phyloP scores from a whole-genome alignment of 2,797 vertebrate genomes.

The Bryconaethiops microstoma region DNA sequence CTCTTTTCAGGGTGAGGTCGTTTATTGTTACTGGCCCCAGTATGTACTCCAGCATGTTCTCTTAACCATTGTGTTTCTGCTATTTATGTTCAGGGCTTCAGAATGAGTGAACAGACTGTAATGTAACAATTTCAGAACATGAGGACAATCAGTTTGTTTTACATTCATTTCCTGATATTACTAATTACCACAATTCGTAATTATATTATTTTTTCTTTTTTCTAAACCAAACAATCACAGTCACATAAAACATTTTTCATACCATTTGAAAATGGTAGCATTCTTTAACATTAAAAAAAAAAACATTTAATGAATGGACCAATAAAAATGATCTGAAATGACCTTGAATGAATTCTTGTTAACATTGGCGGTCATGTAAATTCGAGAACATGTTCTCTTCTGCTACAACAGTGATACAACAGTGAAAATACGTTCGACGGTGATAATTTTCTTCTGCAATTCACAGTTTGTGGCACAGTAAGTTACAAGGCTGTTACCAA shows the following conservation, averaged over 20 bases:
- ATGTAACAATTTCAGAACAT: neutral
- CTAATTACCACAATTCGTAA: no score
- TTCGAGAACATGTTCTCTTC: neutral
- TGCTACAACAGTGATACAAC: neutral
- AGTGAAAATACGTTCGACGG: neutral
- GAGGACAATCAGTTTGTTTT: neutral
- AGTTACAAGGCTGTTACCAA: no score
- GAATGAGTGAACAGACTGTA: neutral
- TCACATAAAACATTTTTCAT: neutral
- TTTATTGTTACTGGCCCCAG: neutral
- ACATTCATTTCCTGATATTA: neutral
- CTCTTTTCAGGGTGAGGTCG: neutral
- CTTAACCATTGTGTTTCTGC: neutral
- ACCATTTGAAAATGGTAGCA: neutral
- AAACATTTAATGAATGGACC: neutral
- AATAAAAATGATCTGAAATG: neutral
- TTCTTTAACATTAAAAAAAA: neutral
- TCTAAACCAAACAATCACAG: neutral
- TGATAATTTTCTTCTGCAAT: neutral
- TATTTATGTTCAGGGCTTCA: neutral
- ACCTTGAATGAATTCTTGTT: neutral
- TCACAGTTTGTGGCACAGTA: neutral
- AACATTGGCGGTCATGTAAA: neutral
- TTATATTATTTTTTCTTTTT: neutral
- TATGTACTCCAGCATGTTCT: neutral